phyloP scores from a whole-genome alignment of 2,113 vertebrate species.

The Caranx ignobilis region DNA sequence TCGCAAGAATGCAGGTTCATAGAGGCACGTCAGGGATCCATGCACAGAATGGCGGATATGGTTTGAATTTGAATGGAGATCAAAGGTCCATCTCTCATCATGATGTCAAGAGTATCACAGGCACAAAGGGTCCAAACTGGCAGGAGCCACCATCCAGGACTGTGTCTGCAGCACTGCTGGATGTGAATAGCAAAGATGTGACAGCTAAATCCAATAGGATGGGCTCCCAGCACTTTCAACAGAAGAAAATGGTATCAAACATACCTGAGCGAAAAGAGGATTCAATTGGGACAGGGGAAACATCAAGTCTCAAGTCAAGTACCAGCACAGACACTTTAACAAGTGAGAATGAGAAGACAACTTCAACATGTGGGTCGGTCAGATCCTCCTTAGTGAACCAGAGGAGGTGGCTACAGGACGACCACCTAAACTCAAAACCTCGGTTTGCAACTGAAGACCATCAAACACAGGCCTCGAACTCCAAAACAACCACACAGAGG shows the following conservation, averaged over 20 bases:
- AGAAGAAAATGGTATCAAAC: slow-evolving; percentile 91
- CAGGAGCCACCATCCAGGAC: slow-evolving; percentile 81
- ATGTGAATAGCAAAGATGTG: slow-evolving; percentile 77
- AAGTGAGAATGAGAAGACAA: slow-evolving; percentile 85
- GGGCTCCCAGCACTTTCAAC: slow-evolving; percentile 87
- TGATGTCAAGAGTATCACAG: slow-evolving; percentile 74
- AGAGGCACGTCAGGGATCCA: slow-evolving; percentile 75
- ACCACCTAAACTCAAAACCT: slow-evolving; percentile 84
- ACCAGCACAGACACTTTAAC: slow-evolving; percentile 90
- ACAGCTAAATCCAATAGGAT: slow-evolving; percentile 79
- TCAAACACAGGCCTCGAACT: slow-evolving; percentile 37
- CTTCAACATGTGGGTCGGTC: slow-evolving; percentile 67
- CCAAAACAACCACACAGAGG: slow-evolving; percentile 18
- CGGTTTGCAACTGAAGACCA: slow-evolving; percentile 89
- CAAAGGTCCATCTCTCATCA: slow-evolving; percentile 82
- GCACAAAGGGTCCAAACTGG: slow-evolving; percentile 61
- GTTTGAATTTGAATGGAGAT: slow-evolving; percentile 77
- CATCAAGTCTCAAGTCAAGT: slow-evolving; percentile 84
- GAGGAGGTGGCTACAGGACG: slow-evolving; percentile 67
- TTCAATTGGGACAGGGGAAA: slow-evolving; percentile 82
- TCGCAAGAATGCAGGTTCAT: slow-evolving; percentile 80
- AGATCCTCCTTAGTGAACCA: slow-evolving; percentile 60
- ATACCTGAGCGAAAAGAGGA: slow-evolving; percentile 90
- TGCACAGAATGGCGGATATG: slow-evolving; percentile 66
- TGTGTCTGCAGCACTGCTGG: slow-evolving; percentile 86